Base-by-base conservation (phyloP, 1,140 invertebrate genomes). In the Littorina saxatilis region DNA sequence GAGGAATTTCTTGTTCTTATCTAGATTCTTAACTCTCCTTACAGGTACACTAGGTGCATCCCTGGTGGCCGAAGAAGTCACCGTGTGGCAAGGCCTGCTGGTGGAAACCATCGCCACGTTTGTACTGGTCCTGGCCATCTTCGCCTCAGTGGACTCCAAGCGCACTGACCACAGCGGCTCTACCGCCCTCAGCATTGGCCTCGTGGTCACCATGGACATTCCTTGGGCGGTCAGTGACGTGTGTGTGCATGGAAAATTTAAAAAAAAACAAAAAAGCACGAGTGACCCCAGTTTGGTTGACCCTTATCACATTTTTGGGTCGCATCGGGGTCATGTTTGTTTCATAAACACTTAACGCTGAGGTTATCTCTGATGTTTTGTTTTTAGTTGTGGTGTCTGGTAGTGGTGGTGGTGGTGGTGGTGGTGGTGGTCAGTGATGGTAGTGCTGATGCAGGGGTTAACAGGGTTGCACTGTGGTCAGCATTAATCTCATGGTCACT, bases 31-130 rank as follows among this genome's bases (percentile, higher is more conserved):
- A n/a, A n/a, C n/a, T n/a, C n/a, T n/a, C n/a, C n/a, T n/a, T n/a
- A 70, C 70, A 73, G 96, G 95, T 0, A 91, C 94, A 0, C 87
- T 96, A 43, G 96, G 96, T 0, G 91, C 94, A 0, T 96, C 95
- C 0, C 80, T 80, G 0, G 85, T 88, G 15, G 74, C 68, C 35
- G 23, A 61, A 7, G 73, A 55, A 9, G 61, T 87, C 2, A 80
- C 84, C 20, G 39, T 68, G n/a, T 72, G 58, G n/a, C 96, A 98
- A 93, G 97, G 95, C 1, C 92, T 98, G 40, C 91, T 96, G 15
- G 94, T 98, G 35, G 98, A 99, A 92, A 94, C 95, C 0, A 90
- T 98, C 79, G 95, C 98, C 82, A 98, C 97, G 0, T 97, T 98
- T 90, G 93, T 98, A 0, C 92, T 99, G 83, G 95, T 98, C 1